These are phyloP conservation scores for Acromyrmex echinatior DNA, from an alignment of 1,140 invertebrate genomes.

Conservation along the genomic window DNA sequence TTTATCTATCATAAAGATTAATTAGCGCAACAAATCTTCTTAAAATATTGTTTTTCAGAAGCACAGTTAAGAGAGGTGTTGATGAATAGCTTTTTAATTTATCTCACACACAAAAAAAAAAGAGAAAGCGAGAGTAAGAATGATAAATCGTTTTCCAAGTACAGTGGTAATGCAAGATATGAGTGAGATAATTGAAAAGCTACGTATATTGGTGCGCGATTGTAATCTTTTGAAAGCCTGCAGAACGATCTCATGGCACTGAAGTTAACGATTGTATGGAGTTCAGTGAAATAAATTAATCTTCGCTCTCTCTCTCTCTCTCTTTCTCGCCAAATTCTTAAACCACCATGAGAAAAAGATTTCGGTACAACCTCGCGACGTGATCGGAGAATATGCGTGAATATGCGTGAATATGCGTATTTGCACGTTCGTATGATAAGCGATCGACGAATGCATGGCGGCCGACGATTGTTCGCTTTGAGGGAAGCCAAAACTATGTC, in stretches of 20 bases:
- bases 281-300: conserved; percentile 19
- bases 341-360: not conserved
- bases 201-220: not conserved
- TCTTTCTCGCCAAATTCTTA: too few species aligned
- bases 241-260: not conserved
- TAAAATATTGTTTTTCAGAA: conserved; percentile 32
- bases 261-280: not conserved
- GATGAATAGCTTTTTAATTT: conserved; percentile 16
- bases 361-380: not conserved
- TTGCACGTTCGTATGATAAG: conserved; percentile 5
- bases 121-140: conserved; percentile 15
- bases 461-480: conserved; percentile 42
- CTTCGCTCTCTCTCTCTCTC: too few species aligned
- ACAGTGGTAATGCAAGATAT: not conserved
- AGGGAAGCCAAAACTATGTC: conserved; percentile 69
- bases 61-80: not conserved
- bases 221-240: not conserved
- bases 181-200: conserved; percentile 32
- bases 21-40: conserved; percentile 24
- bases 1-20: conserved; percentile 8
- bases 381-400: not conserved
- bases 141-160: conserved; percentile 41
- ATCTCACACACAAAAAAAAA: not conserved
- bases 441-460: conserved; percentile 26
- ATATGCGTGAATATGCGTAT: not conserved